These are phyloP conservation scores for Cylindroiulus punctatus DNA, from an alignment of 2,888 invertebrate species.

Conservation along the genomic window DNA sequence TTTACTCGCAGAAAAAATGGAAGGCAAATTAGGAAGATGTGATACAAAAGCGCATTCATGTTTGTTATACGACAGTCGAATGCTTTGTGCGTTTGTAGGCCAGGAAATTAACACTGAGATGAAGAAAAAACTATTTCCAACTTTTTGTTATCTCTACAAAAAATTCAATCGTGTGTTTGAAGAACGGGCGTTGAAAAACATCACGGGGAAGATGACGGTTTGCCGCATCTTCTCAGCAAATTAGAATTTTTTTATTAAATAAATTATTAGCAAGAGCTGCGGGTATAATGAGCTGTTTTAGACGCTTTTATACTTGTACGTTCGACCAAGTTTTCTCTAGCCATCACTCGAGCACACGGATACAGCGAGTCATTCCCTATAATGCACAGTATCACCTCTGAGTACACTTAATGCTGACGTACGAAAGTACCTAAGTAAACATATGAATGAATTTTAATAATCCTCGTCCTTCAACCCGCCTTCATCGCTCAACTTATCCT, in stretches of 20 bases:
- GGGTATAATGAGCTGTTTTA: neutral
- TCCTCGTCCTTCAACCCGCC: neutral
- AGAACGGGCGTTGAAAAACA: neutral
- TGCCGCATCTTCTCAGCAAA: neutral
- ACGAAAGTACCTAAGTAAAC: neutral
- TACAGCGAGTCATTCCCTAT: neutral
- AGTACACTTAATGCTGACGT: neutral
- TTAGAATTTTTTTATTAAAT: neutral
- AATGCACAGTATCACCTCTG: neutral
- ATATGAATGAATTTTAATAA: neutral
- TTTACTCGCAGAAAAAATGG: neutral
- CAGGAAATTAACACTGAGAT: neutral
- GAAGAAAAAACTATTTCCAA: neutral
- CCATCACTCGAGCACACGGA: neutral
- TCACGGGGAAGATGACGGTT: neutral
- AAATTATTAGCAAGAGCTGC: neutral
- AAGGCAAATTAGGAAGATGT: slow-evolving; percentile 5
- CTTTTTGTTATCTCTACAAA: neutral
- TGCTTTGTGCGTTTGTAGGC: neutral
- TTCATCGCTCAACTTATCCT: neutral
- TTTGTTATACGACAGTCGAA: neutral
- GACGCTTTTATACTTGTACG: neutral
- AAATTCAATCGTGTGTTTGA: neutral
- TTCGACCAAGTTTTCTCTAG: neutral
- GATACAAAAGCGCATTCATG: slow-evolving; percentile 9